Evolutionary conservation across 2,888 invertebrate genomes (phyloP), one percentile per base, ranked within the genome.

Genomic region (Alcis repandata): DNA sequence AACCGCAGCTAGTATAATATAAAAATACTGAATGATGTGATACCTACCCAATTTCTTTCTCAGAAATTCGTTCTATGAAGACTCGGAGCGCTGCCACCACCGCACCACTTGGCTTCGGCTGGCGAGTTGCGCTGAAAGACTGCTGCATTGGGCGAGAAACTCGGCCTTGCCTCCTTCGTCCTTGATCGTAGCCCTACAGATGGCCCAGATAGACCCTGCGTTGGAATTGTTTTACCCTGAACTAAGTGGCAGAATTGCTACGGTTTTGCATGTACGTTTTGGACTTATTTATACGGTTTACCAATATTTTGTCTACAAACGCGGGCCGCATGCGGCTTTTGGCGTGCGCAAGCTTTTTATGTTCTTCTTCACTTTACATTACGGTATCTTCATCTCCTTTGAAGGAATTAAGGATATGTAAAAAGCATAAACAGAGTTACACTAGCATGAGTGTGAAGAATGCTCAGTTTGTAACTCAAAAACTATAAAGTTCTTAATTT

Each of bases 61-160:
- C 75, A 92, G 92, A 51, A 82, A 85, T 59, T 87, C 86, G 0
- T 91, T 83, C 65, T 69, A 70, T 13, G 81, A 86, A 10, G 82
- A 86, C 15, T 66, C 80, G 0, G 82, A 82, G 0, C 75, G 79
- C 19, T 67, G 54, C 15, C 82, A 85, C 15, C 84, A 87, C 61
- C 86, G 92, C 15, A 74, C 84, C 1, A 85, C 87, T 0, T 92
- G 90, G 90, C 63, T 92, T 4, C 85, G 92, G 0, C 69, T 92
- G 19, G 75, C 82, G 13, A 67, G 71, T 4, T 80, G 79, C 40
- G 87, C 84, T 0, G 85, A 80, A 67, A 74, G 71, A 41, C 69
- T 92, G 20, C 56, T 91, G 66, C 60, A 75, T 38, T 92, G 92
- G 92, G 82, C 87, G 0, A 79, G 80, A 4, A 73, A 78, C 11